Base-by-base conservation (phyloP, 2,797 vertebrate genomes). In the Trematomus bernacchii region DNA sequence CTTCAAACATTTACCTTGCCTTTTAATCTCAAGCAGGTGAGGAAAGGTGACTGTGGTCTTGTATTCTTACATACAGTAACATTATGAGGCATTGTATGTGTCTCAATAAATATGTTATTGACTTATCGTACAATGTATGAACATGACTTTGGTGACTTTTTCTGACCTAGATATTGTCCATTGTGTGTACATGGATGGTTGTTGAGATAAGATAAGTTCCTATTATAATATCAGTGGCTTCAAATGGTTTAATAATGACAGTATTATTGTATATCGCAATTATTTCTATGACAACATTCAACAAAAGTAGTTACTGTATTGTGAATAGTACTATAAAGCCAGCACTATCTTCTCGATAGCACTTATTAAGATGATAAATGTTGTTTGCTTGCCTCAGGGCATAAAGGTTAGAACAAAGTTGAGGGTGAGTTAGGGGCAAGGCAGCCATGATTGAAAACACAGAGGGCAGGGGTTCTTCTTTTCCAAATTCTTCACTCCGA, bases 381-480 rank as follows among this genome's bases (percentile, higher is more conserved):
- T 16, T 30, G 12, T 14, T 46, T 21, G 18, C 51, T n/a, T 54
- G 23, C 76, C 64, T 65, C 8, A n/a, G 46, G 52, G 53, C 19
- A 37, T 33, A 52, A 21, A 42, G 27, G 59, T 80, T 83, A 73
- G 83, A 76, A 44, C 43, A 60, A 82, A 71, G 80, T 71, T 88
- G 65, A 86, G 50, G 37, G 16, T 48, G 62, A 71, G 71, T 76
- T 55, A 66, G 69, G 53, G 42, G 73, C 7, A 30, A 42, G 23
- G 47, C 8, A 60, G 64, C 19, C 44, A 30, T 86, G 73, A 87
- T 65, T 85, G 72, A 87, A 85, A 84, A 84, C 77, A 75, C 74
- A 76, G 46, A 60, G 37, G 47, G 18, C 59, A 55, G 18, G 6
- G 50, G 58, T 14, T 33, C 9, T 67, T 46, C 3, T 63, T 79